Percentiles rank a stretch among this genome's conserved stretches.
Evolutionary conservation across 92 coral and sea anemone genomes (phyloP).

Genomic region (Ricordea florida): DNA sequence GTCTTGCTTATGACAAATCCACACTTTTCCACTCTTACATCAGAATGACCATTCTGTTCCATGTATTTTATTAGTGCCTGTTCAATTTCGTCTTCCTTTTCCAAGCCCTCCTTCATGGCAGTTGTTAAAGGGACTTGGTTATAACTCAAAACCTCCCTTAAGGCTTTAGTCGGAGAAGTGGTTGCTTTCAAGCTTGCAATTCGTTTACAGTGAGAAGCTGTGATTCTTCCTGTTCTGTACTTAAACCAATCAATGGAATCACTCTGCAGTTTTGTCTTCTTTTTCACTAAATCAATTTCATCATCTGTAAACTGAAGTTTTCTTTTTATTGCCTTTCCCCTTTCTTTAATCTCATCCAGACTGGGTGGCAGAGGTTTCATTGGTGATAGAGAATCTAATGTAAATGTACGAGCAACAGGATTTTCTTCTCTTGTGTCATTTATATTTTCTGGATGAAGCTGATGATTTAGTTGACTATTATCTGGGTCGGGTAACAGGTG

Average conservation of each 20-base stretch:
- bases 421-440: conserved; percentile 14
- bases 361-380: conserved; percentile 12
- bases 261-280: conserved; percentile 31
- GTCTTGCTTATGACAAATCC: too few species aligned
- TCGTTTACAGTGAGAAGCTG: conserved; percentile 39
- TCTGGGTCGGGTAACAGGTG: conserved; percentile 21
- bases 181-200: conserved; percentile 7
- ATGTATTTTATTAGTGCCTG: too few species aligned
- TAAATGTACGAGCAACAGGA: background rate
- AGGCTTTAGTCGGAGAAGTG: conserved; percentile 16
- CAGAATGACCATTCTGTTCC: too few species aligned
- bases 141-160: conserved; percentile 5
- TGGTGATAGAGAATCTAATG: conserved; percentile 10
- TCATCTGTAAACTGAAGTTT: conserved; percentile 26
- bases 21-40: too few species aligned
- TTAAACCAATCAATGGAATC: conserved; percentile 18
- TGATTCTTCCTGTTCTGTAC: conserved; percentile 31
- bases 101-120: conserved; percentile 12
- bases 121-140: background rate
- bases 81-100: too few species aligned
- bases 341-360: conserved; percentile 32
- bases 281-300: conserved; percentile 11
- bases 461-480: conserved; percentile 9
- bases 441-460: conserved; percentile 12
- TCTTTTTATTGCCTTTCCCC: conserved; percentile 21